A percentile compares a stretch with the other conserved stretches of the same genome.
Evolutionary conservation across 2,797 vertebrate species (phyloP).

Genomic region (Avahi laniger): DNA sequence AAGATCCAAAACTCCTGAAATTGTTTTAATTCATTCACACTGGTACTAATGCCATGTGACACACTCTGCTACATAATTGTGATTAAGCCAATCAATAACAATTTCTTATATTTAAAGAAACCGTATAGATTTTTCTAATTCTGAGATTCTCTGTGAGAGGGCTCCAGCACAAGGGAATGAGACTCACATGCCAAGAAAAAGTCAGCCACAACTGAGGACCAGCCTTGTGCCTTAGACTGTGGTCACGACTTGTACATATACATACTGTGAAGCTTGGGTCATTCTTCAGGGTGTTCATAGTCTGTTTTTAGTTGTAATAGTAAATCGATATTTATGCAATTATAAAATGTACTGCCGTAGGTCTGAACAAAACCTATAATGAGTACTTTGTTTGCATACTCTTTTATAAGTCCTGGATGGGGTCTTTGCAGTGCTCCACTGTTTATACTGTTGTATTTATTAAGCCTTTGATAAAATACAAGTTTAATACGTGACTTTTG

Average conservation of each 20-base stretch:
- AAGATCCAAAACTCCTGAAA: neutral
- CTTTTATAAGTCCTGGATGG: slow-evolving; percentile 23
- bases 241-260: neutral
- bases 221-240: neutral
- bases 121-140: neutral
- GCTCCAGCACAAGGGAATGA: neutral
- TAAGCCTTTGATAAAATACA: slow-evolving; percentile 47
- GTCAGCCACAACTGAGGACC: neutral
- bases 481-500: neutral
- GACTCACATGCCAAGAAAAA: neutral
- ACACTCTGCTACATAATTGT: neutral
- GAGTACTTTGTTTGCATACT: slow-evolving; percentile 35
- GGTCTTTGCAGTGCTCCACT: neutral
- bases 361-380: neutral
- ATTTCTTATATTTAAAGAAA: neutral
- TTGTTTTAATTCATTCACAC: neutral
- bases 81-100: neutral
- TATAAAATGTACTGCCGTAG: neutral
- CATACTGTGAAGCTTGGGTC: neutral
- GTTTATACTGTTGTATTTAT: neutral
- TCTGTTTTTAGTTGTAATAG: slow-evolving; percentile 34
- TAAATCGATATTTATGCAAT: neutral
- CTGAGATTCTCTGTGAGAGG: neutral
- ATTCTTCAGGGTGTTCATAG: neutral
- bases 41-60: neutral